Evolutionary conservation across 2,113 vertebrate genomes (phyloP).

Genomic region (Brachypodius melanocephalos): DNA sequence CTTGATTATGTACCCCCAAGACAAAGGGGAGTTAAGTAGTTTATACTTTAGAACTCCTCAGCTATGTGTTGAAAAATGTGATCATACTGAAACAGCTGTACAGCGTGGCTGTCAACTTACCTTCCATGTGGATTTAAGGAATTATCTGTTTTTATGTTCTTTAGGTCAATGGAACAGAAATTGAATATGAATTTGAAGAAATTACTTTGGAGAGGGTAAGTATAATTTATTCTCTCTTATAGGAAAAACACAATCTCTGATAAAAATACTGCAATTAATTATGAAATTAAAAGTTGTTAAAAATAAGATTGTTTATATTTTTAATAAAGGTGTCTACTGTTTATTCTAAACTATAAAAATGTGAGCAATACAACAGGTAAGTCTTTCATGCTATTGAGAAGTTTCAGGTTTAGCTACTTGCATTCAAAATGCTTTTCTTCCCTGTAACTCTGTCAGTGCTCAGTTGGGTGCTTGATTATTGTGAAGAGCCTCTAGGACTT

Average conservation of each 20-base stretch:
- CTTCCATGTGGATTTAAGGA: constrained; percentile 1
- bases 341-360: neutral
- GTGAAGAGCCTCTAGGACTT: neutral
- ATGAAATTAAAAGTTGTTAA: neutral
- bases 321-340: neutral
- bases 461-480: fast-evolving
- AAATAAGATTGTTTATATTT: neutral
- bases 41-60: neutral
- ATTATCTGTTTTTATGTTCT: constrained; percentile 40
- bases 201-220: constrained; percentile 96
- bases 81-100: neutral
- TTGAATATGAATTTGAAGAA: constrained; percentile 98
- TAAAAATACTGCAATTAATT: neutral
- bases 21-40: neutral
- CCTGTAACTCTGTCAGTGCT: neutral
- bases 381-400: neutral
- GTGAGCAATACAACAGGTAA: neutral
- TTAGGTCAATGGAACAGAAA: constrained; percentile 97
- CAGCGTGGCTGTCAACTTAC: neutral
- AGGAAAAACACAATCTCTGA: neutral
- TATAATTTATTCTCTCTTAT: neutral
- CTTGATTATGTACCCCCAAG: neutral
- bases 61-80: neutral
- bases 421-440: neutral
- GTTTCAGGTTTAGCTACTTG: neutral